phyloP scores from a whole-genome alignment of 2,797 vertebrate genomes.

The Gambusia yucatana region DNA sequence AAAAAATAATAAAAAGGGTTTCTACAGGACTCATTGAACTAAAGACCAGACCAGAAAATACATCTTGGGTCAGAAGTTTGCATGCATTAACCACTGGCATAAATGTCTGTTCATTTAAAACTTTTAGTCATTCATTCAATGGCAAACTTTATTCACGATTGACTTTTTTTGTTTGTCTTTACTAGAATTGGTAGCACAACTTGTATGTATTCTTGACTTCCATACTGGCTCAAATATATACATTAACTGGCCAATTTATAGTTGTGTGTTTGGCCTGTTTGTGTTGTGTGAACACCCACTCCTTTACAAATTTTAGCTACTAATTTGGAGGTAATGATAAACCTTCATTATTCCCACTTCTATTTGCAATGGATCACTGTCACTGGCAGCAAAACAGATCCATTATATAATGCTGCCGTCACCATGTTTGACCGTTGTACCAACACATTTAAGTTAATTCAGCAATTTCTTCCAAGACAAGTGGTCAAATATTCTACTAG shows the following conservation, averaged over 20 bases:
- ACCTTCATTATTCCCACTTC: neutral
- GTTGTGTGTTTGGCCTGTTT: neutral
- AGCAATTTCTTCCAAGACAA: neutral
- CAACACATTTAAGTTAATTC: neutral
- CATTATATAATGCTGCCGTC: neutral
- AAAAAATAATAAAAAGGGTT: conserved; percentile 43
- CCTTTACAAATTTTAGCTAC: neutral
- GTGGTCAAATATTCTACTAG: neutral
- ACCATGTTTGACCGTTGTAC: neutral
- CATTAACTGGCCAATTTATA: neutral
- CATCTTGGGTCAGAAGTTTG: neutral
- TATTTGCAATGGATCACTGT: neutral
- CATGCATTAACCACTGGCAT: neutral
- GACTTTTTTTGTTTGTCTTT: neutral
- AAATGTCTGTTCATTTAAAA: neutral
- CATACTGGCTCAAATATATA: neutral
- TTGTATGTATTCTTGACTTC: neutral
- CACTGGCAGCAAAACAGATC: neutral
- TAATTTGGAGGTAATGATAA: neutral
- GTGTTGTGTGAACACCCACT: neutral
- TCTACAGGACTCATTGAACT: conserved; percentile 40
- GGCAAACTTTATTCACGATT: neutral
- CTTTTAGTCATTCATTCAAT: neutral
- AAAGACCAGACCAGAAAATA: neutral
- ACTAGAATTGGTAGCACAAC: neutral